Base-by-base conservation (phyloP, 2,113 vertebrate genomes). In the Chaetodon auriga region DNA sequence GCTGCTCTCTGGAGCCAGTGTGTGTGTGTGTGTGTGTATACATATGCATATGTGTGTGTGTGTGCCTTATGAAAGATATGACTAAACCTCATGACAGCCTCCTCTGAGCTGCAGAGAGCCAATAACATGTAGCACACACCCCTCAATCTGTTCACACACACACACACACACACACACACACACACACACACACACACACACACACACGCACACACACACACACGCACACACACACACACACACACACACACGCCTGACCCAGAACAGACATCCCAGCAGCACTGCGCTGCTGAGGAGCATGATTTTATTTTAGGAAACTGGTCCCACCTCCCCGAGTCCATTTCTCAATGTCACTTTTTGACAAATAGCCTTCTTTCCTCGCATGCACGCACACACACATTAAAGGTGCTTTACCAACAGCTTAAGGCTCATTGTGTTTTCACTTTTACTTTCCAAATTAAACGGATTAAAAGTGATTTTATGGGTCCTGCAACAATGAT, bases 71-170 rank as follows among this genome's bases (percentile, higher is more conserved):
- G 83, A 87, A 90, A 88, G 72, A 90, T 63, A 70, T 89, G 81
- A 90, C 88, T 90, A 89, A 89, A 82, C 63, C 87, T 87, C 43
- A 83, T 35, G 49, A 87, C 80, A 63, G 81, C 62, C 46, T 71
- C 82, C 85, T 80, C 49, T 64, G 69, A 84, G 82, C 76, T 82
- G 54, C 51, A 68, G 63, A 68, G 63, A 78, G 63, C 55, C 77
- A 85, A 82, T 45, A 82, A 73, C 75, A 86, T 54, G 45, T 41
- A 68, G 54, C 53, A 43, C 68, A 82, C 70, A 69, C 23, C 48
- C 57, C 25, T 25, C 75, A 77, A 78, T 80, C 70, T 83, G 83
- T 84, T 79, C 72, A 68, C 35, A 49, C 53, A 14, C n/a, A 14
- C 65, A 66, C 73, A 62, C 38, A 54, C 36, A 49, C 23, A 65